A percentile compares a stretch with the other conserved stretches of the same genome.
phyloP scores from a whole-genome alignment of 2,113 vertebrate genomes.

The Morone saxatilis region DNA sequence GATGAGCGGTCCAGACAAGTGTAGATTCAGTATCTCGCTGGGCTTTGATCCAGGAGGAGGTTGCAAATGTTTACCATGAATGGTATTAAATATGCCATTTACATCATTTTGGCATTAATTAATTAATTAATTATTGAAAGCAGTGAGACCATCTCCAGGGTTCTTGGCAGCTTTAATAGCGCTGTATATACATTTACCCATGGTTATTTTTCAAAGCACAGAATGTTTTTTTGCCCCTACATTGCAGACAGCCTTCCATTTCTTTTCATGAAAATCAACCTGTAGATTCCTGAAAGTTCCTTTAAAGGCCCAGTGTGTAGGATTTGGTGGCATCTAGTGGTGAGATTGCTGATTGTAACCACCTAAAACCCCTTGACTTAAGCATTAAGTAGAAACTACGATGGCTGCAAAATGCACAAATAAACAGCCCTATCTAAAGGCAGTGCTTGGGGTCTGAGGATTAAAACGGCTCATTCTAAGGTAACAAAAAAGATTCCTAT shows the following conservation, averaged over 20 bases:
- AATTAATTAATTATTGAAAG: constrained; percentile 47
- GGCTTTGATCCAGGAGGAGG: neutral
- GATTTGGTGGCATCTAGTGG: too few species aligned
- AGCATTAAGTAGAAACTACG: too few species aligned
- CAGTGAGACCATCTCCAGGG: neutral
- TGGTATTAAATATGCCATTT: constrained; percentile 8
- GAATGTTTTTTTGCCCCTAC: neutral
- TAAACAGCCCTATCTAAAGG: too few species aligned
- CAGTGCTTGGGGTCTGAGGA: too few species aligned
- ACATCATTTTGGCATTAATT: constrained; percentile 22
- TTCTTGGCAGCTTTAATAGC: constrained; percentile 5
- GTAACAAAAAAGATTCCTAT: too few species aligned
- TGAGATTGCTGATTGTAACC: too few species aligned
- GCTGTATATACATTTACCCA: neutral
- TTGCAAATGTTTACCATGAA: constrained; percentile 22
- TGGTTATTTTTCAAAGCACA: neutral
- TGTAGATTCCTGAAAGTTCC: neutral
- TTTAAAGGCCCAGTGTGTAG: neutral
- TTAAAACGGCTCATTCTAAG: too few species aligned
- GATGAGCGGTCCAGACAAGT: constrained; percentile 6
- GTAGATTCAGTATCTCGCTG: constrained; percentile 7
- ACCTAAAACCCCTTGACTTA: too few species aligned
- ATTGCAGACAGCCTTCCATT: neutral
- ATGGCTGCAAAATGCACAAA: too few species aligned
- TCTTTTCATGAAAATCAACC: neutral